Evolutionary conservation across 2,888 invertebrate species (phyloP), one percentile per base, ranked within the genome.

Genomic region (Aromia moschata): DNA sequence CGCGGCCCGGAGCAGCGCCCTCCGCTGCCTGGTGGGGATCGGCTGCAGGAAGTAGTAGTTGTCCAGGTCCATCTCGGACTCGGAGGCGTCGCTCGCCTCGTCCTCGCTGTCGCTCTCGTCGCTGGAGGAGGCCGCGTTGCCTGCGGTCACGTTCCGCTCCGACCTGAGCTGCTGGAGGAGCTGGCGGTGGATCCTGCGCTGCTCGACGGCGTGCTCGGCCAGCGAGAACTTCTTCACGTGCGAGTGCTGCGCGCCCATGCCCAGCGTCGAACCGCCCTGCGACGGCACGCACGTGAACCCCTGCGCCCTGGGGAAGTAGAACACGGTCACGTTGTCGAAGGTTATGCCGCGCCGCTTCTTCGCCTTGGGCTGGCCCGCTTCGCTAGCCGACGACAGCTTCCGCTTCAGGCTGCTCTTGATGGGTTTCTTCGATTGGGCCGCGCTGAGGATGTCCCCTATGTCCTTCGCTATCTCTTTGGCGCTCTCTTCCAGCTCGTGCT

Each of bases 231-330:
- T 89, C 74, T 89, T 87, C 74, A 88, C 84, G 77, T 89, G 87
- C 70, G 88, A 68, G 79, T 90, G 90, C 64, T 85, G 84, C 65
- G 90, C 85, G 64, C 88, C 90, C 97, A 98, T 98, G 16, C 98
- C 97, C 67, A 98, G 84, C 1, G 97, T 97, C n/a, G 90, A 91
- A 2, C 91, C 91, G 55, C 93, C 93, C 82, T 92, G 90, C 9
- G 94, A 94, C 45, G 95, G 95, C 62, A 95, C 93, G 82, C 95
- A 94, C 31, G 92, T 90, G 81, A 94, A 94, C 14, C 94, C 95
- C 83, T 95, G 94, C 53, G 94, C 87, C 74, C 98, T 85, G 1
- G 94, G 94, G 82, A 98, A 98, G 82, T 97, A 98, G 81, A 88
- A 98, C 7, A 98, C 96, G 14, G 94, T 94, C 0, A 98, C 97